Base-by-base conservation (phyloP, 2,113 vertebrate species). In the Channa argus region DNA sequence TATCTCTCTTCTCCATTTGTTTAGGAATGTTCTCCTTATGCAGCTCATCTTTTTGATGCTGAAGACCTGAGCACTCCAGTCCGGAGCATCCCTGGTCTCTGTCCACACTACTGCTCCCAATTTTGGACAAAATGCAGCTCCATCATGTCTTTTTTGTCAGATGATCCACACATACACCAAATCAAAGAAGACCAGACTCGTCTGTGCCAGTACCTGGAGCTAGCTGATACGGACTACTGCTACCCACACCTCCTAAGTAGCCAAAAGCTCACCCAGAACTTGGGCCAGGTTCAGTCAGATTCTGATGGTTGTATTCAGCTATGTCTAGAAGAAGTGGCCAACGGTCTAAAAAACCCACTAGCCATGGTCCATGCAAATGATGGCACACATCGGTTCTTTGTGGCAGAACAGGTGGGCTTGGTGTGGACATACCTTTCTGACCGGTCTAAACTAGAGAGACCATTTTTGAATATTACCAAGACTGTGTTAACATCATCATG, bases 11-110 rank as follows among this genome's bases (percentile, higher is more conserved):
- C 45, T 79, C 55, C 49, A 12, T 70, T 43, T 82, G 14, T 75
- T 50, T 86, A 99, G 97, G 96, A 97, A 68, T 99, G 98, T 68
- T 99, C 98, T 5, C 97, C 98, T 0, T 98, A 96, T 4, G 96
- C 97, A 0, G 98, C 98, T 77, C 98, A 99, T 88, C 93, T 98
- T 41, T 99, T 95, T 0, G 98, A 99, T 0, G 96, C 97, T 0
- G 98, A 99, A 60, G 97, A 98, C 74, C 94, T 96, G 0, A 94
- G 89, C 88, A 99, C 97, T 0, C 95, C 96, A 0, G 55, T 95
- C 66, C 90, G 96, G 44, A 94, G 94, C 0, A 89, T 99, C 66
- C 96, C 98, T 0, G 98, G 97, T 0, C 97, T 99, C 0, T 99
- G 98, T 56, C 92, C 91, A 2, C 96, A 97, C 86, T 98, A 97